Base-by-base conservation (phyloP, 2,888 invertebrate species). In the Trachelus stipa region DNA sequence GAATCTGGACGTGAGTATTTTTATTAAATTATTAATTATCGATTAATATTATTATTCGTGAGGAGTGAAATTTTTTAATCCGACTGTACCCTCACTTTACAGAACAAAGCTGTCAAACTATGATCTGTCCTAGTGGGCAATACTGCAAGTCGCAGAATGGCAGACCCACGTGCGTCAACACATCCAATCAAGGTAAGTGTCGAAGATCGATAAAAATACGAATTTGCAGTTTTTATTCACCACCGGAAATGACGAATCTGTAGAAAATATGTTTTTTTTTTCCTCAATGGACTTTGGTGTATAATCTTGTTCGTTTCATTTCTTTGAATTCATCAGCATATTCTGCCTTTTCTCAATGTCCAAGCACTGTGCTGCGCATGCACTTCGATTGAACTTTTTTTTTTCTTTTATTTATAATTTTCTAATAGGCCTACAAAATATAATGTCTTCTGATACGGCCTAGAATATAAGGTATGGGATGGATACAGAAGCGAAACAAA, bases 1-100 rank as follows among this genome's bases (percentile, higher is more conserved):
- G 91, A 89, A 85, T 92, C 92, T 69, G 92, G 92, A 90, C 93
- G 93, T 88, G 81, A 86, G 83, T 71, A 71, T 34, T 23, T 40
- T 2, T 15, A 56, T 15, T 15, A 4, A 15, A 37, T 37, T 40
- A 15, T 15, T 23, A 0, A 1, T 23, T 0, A 40, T 9, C 2
- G 23, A 23, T 40, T 6, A 40, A 9, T 40, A 23, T 40, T 12
- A 3, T 37, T 15, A 15, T 15, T 40, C 4, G 23, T 37, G 37
- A 37, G 0, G 4, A 15, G 15, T 1, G 40, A 15, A 15, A 6
- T 40, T 40, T 15, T 23, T 23, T 6, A 23, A 40, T 23, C 6
- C 15, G 4, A 23, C 2, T 23, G 2, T 56, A 0, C 15, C 2
- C 2, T 56, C 6, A 34, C 73, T n/a, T 79, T 74, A 37, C 77